Percentiles rank a stretch among this genome's conserved stretches.
Conservation (phyloP, 2,113 vertebrate species). For the Indicator indicator region DNA sequence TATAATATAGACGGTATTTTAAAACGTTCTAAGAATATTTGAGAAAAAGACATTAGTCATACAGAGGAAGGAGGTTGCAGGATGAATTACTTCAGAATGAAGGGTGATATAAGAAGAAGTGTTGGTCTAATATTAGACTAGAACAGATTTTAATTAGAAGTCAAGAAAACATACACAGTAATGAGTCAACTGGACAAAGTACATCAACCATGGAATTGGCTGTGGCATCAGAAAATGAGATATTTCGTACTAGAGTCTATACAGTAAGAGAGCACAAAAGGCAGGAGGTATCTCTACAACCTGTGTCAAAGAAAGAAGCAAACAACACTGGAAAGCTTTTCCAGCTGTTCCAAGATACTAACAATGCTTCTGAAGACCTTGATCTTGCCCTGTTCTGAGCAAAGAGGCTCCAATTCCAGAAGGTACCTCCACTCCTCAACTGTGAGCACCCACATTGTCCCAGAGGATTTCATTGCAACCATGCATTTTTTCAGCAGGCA, state of each 20-base stretch:
- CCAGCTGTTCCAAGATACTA: background rate
- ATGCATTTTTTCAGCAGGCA: background rate
- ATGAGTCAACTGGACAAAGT: slow-evolving; percentile 57
- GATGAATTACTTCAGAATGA: slow-evolving; percentile 62
- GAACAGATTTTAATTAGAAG: slow-evolving; percentile 60
- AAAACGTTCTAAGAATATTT: slow-evolving; percentile 63
- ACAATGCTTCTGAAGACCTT: background rate
- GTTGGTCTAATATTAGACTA: slow-evolving; percentile 56
- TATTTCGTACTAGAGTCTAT: background rate
- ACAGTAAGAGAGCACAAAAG: background rate
- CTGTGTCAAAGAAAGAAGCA: background rate
- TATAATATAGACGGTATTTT: slow-evolving; percentile 65
- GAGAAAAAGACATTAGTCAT: slow-evolving; percentile 65
- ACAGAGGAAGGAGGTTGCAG: slow-evolving; percentile 41
- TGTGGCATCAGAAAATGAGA: background rate
- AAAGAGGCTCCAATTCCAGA: background rate
- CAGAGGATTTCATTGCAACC: background rate
- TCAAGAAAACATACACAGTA: slow-evolving; percentile 53
- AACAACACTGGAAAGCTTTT: background rate
- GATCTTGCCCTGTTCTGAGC: background rate
- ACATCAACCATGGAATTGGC: slow-evolving; percentile 35
- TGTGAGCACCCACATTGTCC: background rate
- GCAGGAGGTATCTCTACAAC: background rate
- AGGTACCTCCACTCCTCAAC: background rate
- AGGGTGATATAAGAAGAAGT: slow-evolving; percentile 48